These are phyloP conservation scores for Thymallus thymallus DNA, from an alignment of 2,113 vertebrate species.

Conservation along the genomic window DNA sequence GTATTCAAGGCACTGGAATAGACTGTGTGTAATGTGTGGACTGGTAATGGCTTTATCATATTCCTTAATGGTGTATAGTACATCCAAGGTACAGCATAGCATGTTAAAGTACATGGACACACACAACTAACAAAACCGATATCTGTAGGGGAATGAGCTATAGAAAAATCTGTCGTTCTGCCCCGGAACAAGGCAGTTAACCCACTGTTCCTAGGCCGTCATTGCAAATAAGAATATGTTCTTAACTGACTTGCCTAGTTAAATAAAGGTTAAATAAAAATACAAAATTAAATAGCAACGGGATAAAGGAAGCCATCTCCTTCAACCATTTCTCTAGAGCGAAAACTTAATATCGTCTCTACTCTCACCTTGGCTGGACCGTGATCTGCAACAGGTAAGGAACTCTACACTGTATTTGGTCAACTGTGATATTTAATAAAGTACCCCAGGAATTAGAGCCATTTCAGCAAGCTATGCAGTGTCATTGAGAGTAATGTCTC, in stretches of 20 bases:
- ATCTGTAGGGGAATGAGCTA: conserved; percentile 5
- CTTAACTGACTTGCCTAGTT: too few species aligned
- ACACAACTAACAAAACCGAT: not conserved
- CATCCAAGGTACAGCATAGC: not conserved
- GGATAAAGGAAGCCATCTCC: not conserved
- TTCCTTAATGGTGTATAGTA: conserved; percentile 1
- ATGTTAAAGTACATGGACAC: not conserved
- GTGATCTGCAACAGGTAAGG: not conserved
- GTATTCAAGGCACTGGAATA: conserved; percentile 73
- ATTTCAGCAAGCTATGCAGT: conserved; percentile 20
- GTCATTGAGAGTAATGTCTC: conserved; percentile 40
- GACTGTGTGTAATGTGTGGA: conserved; percentile 50
- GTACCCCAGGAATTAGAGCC: not conserved
- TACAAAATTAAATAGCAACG: too few species aligned
- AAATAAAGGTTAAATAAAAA: too few species aligned
- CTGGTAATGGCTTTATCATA: conserved; percentile 65
- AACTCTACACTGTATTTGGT: not conserved
- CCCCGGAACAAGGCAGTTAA: too few species aligned
- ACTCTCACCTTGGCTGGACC: not conserved
- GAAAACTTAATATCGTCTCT: not conserved
- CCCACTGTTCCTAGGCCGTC: too few species aligned
- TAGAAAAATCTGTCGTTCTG: too few species aligned
- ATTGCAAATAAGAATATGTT: too few species aligned
- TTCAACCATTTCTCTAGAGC: not conserved
- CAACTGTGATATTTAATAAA: not conserved